Conservation (phyloP, 2,888 invertebrate genomes). For the Mythimna albipuncta region DNA sequence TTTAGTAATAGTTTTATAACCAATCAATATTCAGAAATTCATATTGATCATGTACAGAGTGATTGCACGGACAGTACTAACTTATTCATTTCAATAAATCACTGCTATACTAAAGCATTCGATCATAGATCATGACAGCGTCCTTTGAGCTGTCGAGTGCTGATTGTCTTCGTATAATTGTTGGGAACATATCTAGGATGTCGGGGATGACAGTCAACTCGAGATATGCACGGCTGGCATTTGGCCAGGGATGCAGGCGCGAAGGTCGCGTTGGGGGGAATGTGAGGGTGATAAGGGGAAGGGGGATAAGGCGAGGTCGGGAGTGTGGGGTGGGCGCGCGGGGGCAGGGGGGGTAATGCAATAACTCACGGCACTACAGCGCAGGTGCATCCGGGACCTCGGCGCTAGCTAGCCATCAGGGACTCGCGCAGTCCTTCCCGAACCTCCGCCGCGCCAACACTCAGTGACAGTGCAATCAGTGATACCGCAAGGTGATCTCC, state of each 20-base stretch:
- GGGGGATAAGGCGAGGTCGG: constrained; percentile 45
- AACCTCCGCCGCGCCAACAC: constrained; percentile 22
- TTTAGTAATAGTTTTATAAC: constrained; percentile 30
- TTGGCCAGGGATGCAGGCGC: constrained; percentile 84
- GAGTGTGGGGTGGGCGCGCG: constrained; percentile 27
- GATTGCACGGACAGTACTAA: background rate
- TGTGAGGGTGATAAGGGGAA: constrained; percentile 49
- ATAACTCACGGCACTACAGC: constrained; percentile 79
- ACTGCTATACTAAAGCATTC: constrained; percentile 16
- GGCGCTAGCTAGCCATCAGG: constrained; percentile 52
- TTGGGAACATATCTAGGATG: constrained; percentile 56
- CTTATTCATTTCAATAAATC: constrained; percentile 22
- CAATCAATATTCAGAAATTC: constrained; percentile 34
- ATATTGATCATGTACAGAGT: constrained; percentile 4
- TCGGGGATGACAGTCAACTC: constrained; percentile 41
- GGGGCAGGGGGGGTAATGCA: constrained; percentile 67
- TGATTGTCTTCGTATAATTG: constrained; percentile 49
- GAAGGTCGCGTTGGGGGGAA: constrained; percentile 78
- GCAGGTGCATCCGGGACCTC: constrained; percentile 83
- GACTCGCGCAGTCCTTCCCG: constrained; percentile 50
- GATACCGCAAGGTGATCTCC: constrained; percentile 61
- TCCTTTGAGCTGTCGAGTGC: constrained; percentile 29
- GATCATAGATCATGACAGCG: constrained; percentile 32
- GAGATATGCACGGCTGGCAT: constrained; percentile 77
- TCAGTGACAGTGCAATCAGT: constrained; percentile 57